Evolutionary conservation across 2,797 vertebrate species (phyloP).

Genomic region (Eulemur rubriventer): DNA sequence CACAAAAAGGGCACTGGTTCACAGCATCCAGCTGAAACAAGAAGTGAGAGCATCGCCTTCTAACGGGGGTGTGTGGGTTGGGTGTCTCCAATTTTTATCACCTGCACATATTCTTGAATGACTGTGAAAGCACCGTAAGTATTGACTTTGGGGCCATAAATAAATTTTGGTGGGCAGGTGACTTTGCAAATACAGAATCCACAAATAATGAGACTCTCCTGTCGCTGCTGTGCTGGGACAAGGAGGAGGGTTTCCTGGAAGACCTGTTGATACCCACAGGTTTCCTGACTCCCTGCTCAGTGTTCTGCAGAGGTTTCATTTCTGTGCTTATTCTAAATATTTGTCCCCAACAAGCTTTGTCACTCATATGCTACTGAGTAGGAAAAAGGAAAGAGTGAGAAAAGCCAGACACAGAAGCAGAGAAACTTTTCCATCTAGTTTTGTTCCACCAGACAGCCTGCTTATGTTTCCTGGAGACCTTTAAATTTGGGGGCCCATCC

Average conservation of each 20-base stretch:
- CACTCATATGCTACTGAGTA: constrained; percentile 7
- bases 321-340: not conserved
- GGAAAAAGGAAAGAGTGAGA: constrained; percentile 47
- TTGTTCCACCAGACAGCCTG: constrained; percentile 30
- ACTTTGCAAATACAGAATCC: not conserved
- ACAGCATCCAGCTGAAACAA: not conserved
- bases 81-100: not conserved
- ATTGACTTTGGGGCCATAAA: not conserved
- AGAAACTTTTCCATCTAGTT: constrained; percentile 40
- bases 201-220: not conserved
- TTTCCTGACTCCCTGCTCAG: not conserved
- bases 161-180: not conserved
- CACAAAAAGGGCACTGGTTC: not conserved
- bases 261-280: too few species aligned
- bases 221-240: not conserved
- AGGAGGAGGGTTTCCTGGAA: not conserved
- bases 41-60: not conserved
- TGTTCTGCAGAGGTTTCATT: not conserved
- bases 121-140: not conserved
- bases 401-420: constrained; percentile 38
- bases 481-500: not conserved
- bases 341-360: not conserved
- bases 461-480: constrained; percentile 45
- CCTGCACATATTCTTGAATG: not conserved
- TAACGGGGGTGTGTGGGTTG: rapidly evolving